Evolutionary conservation across 2,797 vertebrate genomes (phyloP), one percentile per base, ranked within the genome.

Genomic region (Xenops minutus): DNA sequence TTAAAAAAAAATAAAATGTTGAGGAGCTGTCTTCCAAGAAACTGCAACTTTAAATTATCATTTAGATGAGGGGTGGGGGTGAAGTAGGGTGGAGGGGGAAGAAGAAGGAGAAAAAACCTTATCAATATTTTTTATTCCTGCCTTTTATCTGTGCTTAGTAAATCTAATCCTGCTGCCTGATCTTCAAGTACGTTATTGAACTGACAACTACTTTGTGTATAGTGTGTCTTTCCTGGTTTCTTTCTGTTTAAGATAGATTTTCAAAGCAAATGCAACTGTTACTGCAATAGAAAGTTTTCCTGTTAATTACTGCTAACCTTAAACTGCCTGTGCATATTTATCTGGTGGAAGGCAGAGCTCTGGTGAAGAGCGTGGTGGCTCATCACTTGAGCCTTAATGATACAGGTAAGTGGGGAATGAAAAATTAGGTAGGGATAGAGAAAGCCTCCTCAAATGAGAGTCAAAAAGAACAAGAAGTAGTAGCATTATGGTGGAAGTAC

Each of bases 61-160:
- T 51, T 85, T 63, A 58, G 6, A n/a, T 48, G 23, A 26, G 9
- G 12, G 5, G 1, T 14, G 11, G 2, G 1, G 3, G 7, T 32
- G 39, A 66, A 32, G 17, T 9, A 21, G 8, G 2, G 5, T 7
- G 13, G 18, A 58, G 4, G 7, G 1, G 7, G 18, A 44, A 73
- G 24, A 8, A 83, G 55, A 36, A 78, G 14, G 8, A 58, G 22
- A 44, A 23, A 83, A 84, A 91, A 18, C 8, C 17, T 73, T 86
- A 66, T 7, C 16, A 48, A 5, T 84, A 16, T 69, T 77, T 69
- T 62, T 39, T 73, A 10, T 81, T 84, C 63, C 18, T 90, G 23
- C 22, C 86, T 96, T 88, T 94, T 76, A 63, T 69, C 80, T 90
- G 9, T 67, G 77, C 30, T 93, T 89, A 82, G 63, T 52, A 85